A percentile compares a stretch with the other conserved stretches of the same genome.
Evolutionary conservation across 2,113 vertebrate genomes (phyloP).

Genomic region (Nanorana parkeri): DNA sequence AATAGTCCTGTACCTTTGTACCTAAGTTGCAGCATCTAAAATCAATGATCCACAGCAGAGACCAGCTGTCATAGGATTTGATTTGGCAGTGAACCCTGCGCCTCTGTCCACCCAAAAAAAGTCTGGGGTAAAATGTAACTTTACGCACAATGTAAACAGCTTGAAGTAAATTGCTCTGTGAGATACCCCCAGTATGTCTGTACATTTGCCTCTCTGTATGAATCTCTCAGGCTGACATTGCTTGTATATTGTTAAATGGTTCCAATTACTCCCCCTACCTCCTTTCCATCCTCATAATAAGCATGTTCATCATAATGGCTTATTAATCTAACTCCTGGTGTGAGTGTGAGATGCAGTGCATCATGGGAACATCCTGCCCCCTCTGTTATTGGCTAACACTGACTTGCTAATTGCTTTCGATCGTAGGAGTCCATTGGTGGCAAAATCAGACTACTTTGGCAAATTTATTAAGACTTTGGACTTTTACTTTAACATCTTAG

Average conservation of each 20-base stretch:
- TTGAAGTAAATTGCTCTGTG: too few relatives aligned
- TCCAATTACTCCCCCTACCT: slow-evolving; percentile 73
- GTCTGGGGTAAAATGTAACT: too few relatives aligned
- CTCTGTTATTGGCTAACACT: slow-evolving; percentile 69
- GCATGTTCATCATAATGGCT: slow-evolving; percentile 75
- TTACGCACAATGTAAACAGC: too few relatives aligned
- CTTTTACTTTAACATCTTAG: neutral
- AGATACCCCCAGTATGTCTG: neutral
- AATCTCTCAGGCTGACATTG: slow-evolving; percentile 29
- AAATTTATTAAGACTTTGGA: slow-evolving; percentile 20
- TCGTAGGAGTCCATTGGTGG: slow-evolving; percentile 60
- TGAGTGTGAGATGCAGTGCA: slow-evolving; percentile 60
- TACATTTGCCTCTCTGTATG: neutral
- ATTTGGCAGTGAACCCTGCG: too few relatives aligned
- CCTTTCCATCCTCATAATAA: slow-evolving; percentile 70
- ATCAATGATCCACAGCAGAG: too few relatives aligned
- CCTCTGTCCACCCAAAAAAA: too few relatives aligned
- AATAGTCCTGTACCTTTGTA: too few relatives aligned
- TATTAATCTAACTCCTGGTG: slow-evolving; percentile 74
- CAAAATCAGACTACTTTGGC: slow-evolving; percentile 56
- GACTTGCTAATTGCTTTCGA: slow-evolving; percentile 69
- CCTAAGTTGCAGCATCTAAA: too few relatives aligned
- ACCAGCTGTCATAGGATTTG: too few relatives aligned
- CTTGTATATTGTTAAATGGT: slow-evolving; percentile 63
- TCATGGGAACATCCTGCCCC: slow-evolving; percentile 65